phyloP scores from a whole-genome alignment of 2,888 invertebrate species.

The Philopedon plagiatum region DNA sequence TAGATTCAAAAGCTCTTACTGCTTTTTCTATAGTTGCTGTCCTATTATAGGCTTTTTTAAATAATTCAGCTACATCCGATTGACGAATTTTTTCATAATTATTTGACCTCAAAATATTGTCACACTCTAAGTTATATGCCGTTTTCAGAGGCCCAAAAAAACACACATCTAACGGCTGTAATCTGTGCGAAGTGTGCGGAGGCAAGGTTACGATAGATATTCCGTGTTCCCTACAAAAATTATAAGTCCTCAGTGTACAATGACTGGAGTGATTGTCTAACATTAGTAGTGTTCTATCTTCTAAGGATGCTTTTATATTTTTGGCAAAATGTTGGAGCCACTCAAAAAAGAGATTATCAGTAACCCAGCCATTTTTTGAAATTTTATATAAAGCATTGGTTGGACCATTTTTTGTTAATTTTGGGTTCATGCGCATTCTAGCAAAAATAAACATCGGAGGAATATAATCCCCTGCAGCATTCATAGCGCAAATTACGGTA shows the following conservation, averaged over 20 bases:
- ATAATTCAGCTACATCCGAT: background rate
- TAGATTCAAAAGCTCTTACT: too few relatives aligned
- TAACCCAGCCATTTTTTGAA: slow-evolving; percentile 35
- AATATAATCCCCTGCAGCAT: slow-evolving; percentile 44
- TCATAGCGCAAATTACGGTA: slow-evolving; percentile 40
- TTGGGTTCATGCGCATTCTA: slow-evolving; percentile 26
- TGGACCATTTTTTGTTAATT: slow-evolving; percentile 36
- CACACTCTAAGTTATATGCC: background rate
- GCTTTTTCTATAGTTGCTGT: background rate
- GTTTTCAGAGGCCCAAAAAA: background rate
- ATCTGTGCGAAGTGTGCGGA: background rate
- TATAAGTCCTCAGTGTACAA: background rate
- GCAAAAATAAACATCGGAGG: slow-evolving; percentile 47
- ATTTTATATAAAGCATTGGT: slow-evolving; percentile 20
- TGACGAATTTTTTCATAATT: background rate
- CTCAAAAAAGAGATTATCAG: slow-evolving; percentile 38
- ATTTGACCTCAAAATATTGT: background rate
- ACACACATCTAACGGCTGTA: background rate
- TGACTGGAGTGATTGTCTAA: background rate
- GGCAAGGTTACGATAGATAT: background rate
- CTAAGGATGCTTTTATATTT: background rate
- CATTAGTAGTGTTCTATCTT: background rate
- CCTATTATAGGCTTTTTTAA: background rate
- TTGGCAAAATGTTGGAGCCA: background rate
- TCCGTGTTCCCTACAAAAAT: background rate